phyloP scores from a whole-genome alignment of 2,888 invertebrate species.

The Pharmacophagus antenor region DNA sequence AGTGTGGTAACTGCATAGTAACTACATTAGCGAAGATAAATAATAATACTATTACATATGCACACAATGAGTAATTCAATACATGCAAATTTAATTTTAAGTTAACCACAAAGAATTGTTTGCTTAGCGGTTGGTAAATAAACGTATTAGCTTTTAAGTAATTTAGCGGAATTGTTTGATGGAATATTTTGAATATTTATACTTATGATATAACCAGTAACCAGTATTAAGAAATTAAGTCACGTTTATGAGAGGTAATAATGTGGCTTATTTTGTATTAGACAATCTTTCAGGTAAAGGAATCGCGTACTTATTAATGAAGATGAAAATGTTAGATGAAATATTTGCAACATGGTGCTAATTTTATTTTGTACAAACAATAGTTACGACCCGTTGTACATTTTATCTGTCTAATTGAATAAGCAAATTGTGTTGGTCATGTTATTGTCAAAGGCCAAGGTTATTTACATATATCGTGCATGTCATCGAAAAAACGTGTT shows the following conservation, averaged over 20 bases:
- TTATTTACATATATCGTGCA: not conserved
- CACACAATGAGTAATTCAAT: not conserved
- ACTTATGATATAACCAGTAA: too few relatives aligned
- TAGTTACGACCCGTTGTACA: constrained; percentile 4
- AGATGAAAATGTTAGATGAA: too few relatives aligned
- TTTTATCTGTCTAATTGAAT: constrained; percentile 11
- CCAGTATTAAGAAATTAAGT: not conserved
- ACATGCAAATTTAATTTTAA: constrained; percentile 6
- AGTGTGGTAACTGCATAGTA: constrained; percentile 18
- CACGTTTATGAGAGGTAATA: too few relatives aligned
- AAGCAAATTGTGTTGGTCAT: constrained; percentile 6
- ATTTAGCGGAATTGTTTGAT: too few relatives aligned
- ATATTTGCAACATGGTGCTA: not conserved
- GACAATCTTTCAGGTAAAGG: too few relatives aligned
- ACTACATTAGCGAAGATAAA: constrained; percentile 23
- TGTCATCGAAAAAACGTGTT: too few relatives aligned
- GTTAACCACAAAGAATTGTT: not conserved
- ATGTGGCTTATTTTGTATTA: too few relatives aligned
- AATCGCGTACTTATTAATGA: too few relatives aligned
- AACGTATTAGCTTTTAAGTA: not conserved
- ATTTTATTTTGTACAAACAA: constrained; percentile 8
- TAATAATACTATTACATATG: constrained; percentile 1
- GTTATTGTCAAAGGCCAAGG: constrained; percentile 8
- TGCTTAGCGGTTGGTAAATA: not conserved
- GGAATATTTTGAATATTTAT: too few relatives aligned